Evolutionary conservation across 2,888 invertebrate genomes (phyloP).

Genomic region (Latrodectus elegans): DNA sequence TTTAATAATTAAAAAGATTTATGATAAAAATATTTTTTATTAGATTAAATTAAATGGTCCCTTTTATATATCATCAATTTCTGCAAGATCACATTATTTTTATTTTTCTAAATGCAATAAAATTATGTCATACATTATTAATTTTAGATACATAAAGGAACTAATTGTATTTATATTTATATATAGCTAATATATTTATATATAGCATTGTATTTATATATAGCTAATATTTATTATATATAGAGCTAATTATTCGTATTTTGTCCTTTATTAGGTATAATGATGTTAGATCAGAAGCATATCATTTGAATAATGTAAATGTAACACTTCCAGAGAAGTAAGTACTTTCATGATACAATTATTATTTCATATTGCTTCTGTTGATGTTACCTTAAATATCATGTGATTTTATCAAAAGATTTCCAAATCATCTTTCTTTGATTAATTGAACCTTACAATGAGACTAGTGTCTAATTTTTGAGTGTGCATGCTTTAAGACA

Average conservation of each 20-base stretch:
- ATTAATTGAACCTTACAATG: too few species aligned
- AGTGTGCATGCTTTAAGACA: too few species aligned
- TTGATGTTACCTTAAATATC: too few species aligned
- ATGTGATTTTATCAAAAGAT: too few species aligned
- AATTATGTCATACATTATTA: neutral
- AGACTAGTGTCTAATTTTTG: too few species aligned
- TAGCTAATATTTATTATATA: too few species aligned
- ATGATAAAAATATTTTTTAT: neutral
- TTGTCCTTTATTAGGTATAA: slow-evolving; percentile 73
- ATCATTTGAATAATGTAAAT: slow-evolving; percentile 85
- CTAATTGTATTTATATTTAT: neutral
- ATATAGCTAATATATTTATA: neutral
- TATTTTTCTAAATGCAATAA: neutral
- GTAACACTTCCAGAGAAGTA: slow-evolving; percentile 83
- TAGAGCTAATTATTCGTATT: neutral
- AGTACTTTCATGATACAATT: slow-evolving; percentile 74
- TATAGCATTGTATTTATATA: neutral
- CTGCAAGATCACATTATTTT: too few species aligned
- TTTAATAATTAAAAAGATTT: neutral
- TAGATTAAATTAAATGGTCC: too few species aligned
- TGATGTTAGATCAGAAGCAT: slow-evolving; percentile 86
- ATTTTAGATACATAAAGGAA: neutral
- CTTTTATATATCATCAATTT: too few species aligned
- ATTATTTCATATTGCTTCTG: too few species aligned
- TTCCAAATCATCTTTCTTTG: too few species aligned